Conservation (phyloP, 2,888 invertebrate genomes). For the Rhaphigaster nebulosa region DNA sequence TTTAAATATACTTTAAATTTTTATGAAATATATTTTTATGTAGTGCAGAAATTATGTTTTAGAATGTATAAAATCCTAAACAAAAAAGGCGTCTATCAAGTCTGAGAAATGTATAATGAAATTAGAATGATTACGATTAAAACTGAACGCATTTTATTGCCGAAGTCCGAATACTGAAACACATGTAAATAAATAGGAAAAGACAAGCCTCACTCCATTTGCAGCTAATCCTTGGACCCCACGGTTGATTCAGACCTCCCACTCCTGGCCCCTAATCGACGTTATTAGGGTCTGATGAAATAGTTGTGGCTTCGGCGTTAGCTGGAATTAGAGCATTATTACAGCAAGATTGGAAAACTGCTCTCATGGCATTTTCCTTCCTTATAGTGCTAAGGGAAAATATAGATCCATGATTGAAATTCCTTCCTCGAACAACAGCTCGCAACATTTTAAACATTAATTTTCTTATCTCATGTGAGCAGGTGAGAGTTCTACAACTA, state of each 20-base stretch:
- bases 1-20: no score
- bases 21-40: no score
- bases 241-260: background rate
- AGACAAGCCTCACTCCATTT: background rate
- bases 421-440: background rate
- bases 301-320: conserved; percentile 9
- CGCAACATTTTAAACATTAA: background rate
- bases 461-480: background rate
- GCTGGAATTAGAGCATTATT: conserved; percentile 17
- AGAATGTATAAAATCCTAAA: no score
- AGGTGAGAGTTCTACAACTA: no score
- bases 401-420: conserved; percentile 12
- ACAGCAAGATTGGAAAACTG: conserved; percentile 17
- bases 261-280: background rate
- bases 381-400: background rate
- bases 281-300: conserved; percentile 22
- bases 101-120: no score
- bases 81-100: no score
- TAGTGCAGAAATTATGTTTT: no score
- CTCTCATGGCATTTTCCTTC: background rate
- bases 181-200: background rate
- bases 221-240: background rate
- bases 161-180: background rate
- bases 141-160: no score
- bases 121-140: no score